Evolutionary conservation across 2,797 vertebrate species (phyloP), one percentile per base, ranked within the genome.

Genomic region (Channallabes apus): DNA sequence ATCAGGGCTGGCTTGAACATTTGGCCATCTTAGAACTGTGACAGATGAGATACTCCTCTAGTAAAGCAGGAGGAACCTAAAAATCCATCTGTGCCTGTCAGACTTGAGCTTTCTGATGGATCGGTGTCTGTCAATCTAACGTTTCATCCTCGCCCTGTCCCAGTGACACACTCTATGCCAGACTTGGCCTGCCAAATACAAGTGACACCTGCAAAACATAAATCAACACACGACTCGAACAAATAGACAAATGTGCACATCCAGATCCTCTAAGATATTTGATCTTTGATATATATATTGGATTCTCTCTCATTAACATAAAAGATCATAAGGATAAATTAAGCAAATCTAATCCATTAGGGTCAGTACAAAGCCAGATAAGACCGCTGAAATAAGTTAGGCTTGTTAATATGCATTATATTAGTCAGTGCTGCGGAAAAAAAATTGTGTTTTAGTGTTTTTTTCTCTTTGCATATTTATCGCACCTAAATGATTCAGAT

Each of bases 31-130:
- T 89, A 91, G 90, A 89, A 84, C 88, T 68, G 80, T 6, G 24
- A 83, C 89, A 91, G 89, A 92, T 93, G 91, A 94, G 91, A 91
- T 90, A 92, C 91, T 90, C 90, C 92, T 88, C 86, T 88, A 88
- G 15, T 22, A 90, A 91, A 85, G 92, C 56, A 69, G 89, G 89
- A 88, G 67, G 82, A 83, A 59, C 88, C 80, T 3, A 85, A 88
- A 51, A 88, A 94, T 93, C 91, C 91, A 93, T 94, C 93, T 84
- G 65, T 91, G 86, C 62, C 20, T 58, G 91, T 91, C 92, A 91
- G 90, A 88, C 84, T 87, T 89, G 83, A 93, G 93, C 89, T 89
- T 88, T 91, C 80, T 67, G 89, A 81, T 86, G 86, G 88, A 89
- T 83, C 41, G 17, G 35, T 88, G 88, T 86, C 64, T 68, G 54